Evolutionary conservation across 2,888 invertebrate species (phyloP).

Genomic region (Eupithecia pulchellata): DNA sequence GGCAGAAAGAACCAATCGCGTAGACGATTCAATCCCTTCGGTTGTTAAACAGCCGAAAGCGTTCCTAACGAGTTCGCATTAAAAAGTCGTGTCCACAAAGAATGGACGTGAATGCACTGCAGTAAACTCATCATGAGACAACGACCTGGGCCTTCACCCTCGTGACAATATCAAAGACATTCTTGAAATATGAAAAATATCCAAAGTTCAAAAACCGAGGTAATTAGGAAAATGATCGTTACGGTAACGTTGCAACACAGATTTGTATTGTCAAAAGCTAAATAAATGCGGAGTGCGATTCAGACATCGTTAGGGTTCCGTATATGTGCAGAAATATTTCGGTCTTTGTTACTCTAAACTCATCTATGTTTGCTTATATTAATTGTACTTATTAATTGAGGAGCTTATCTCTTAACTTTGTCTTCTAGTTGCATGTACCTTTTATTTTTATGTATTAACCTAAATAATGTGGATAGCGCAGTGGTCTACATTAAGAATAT

Average conservation of each 20-base stretch:
- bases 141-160: conserved; percentile 39
- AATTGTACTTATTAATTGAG: no score
- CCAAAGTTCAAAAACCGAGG: conserved; percentile 34
- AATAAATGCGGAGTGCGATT: neutral
- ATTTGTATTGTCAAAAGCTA: conserved; percentile 27
- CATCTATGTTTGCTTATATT: no score
- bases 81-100: conserved; percentile 2
- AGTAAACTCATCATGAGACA: conserved; percentile 35
- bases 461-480: no score
- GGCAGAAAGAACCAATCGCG: neutral
- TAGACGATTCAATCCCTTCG: neutral
- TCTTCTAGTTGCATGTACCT: no score
- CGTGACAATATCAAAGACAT: conserved; percentile 45
- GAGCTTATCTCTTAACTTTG: no score
- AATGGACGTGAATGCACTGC: conserved; percentile 32
- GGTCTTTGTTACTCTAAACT: no score
- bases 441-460: no score
- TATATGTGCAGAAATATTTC: neutral
- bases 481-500: no score
- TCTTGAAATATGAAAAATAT: conserved; percentile 29
- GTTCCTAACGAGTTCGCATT: neutral
- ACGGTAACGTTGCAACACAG: conserved; percentile 38
- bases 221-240: conserved; percentile 47
- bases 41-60: neutral
- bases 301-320: neutral